Conservation (phyloP, 2,888 invertebrate species). For the Petrophora chlorosata region DNA sequence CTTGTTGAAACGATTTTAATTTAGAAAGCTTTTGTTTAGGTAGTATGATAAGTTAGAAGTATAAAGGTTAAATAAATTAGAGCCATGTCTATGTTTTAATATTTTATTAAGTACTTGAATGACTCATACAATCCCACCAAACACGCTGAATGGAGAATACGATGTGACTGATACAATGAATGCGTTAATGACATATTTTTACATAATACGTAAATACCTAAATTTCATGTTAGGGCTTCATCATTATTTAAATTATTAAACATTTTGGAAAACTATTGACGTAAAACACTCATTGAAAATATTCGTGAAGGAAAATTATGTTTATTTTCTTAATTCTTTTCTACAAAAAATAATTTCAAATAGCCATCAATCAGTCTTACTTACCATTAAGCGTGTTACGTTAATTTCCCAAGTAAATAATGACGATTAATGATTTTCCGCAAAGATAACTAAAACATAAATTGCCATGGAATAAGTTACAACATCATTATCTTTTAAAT, state of each 20-base stretch:
- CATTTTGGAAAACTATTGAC: constrained; percentile 11
- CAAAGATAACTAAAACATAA: not conserved
- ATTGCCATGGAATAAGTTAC: too few species aligned
- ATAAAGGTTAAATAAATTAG: constrained; percentile 3
- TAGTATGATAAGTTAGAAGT: too few species aligned
- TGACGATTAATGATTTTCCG: constrained; percentile 28
- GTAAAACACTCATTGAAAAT: not conserved
- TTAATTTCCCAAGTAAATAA: constrained; percentile 37
- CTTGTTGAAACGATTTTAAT: too few species aligned
- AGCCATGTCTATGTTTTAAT: constrained; percentile 22
- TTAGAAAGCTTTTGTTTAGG: too few species aligned
- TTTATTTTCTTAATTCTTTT: too few species aligned
- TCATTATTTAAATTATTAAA: constrained; percentile 80
- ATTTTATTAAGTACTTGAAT: constrained; percentile 50
- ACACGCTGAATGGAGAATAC: constrained; percentile 75
- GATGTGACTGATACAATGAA: constrained; percentile 72
- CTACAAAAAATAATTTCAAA: not conserved
- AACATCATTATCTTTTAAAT: too few species aligned
- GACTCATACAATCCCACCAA: constrained; percentile 70
- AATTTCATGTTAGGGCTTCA: constrained; percentile 39
- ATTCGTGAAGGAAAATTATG: too few species aligned
- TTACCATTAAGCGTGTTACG: constrained; percentile 64
- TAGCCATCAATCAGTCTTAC: constrained; percentile 59
- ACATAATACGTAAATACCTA: constrained; percentile 63
- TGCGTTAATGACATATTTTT: constrained; percentile 47